Evolutionary conservation across 2,888 invertebrate genomes (phyloP), one percentile per base, ranked within the genome.

Genomic region (Opisthograptis luteolata): DNA sequence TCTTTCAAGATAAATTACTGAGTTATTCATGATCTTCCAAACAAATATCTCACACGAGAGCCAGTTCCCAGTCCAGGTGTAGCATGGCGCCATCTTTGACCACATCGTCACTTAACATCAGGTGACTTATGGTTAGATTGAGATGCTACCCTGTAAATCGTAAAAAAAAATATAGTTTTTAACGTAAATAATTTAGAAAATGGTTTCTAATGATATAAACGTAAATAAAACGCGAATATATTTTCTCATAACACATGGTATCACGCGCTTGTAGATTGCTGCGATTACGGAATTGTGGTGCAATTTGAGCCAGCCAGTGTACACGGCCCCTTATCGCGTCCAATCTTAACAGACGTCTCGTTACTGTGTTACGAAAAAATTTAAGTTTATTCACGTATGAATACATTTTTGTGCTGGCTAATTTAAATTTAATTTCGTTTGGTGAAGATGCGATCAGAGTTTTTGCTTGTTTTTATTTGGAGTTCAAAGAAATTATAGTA

Each of bases 221-320:
- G n/a, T n/a, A n/a, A n/a, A n/a, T n/a, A n/a, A n/a, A n/a, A n/a
- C n/a, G n/a, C n/a, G n/a, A n/a, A n/a, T n/a, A n/a, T n/a, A n/a
- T n/a, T n/a, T 74, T 79, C 79, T 79, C 79, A n/a, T n/a, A 71
- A 70, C 62, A 59, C 55, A 62, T 34, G 50, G 49, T 68, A 28
- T 17, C 34, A 32, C 34, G 32, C 19, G 32, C 31, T 37, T 73
- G 77, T 79, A 87, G 86, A 86, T 87, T 72, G 73, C 52, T 54
- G 64, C 72, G 87, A 86, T 87, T 87, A 84, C 79, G 62, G 67
- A 58, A 76, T 75, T 75, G 74, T 76, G 69, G 70, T 70, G 79
- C 72, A 80, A 82, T 84, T 82, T 79, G 71, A 79, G 67, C 70
- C 70, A 64, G 36, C 66, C 68, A 65, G 76, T 75, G 72, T 72